Base-by-base conservation (phyloP, 1,140 invertebrate species). In the Eurosta solidaginis region DNA sequence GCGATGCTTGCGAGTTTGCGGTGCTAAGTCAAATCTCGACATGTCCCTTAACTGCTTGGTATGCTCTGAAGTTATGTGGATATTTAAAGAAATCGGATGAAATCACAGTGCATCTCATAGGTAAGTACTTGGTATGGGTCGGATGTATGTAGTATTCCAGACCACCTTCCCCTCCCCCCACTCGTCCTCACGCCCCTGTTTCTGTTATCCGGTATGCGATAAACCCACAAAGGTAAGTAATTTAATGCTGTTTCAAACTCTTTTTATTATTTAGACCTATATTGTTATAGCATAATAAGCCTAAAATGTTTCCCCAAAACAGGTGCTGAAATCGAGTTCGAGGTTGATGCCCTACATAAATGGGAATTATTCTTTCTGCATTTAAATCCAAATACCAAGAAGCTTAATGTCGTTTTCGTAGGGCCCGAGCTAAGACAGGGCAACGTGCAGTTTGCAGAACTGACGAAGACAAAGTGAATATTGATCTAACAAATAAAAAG, bases 341-440 rank as follows among this genome's bases (percentile, higher is more conserved):
- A 94, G 84, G 92, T 92, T 2, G 90, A 92, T 75, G 88, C 90
- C 52, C 80, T 93, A 1, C 88, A 90, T 36, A 92, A 92, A 68
- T 94, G 93, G 93, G 93, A 94, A 82, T 89, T 90, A 33, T 90
- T 93, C 81, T 91, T 94, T 76, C 81, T 94, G 0, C 93, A 94
- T 82, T 88, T 92, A 33, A 81, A 91, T 5, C 91, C 92, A 0
- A 81, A 89, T 1, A 79, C 93, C 1, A 89, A 89, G 68, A 87
- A 85, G 36, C 80, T 94, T 0, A 88, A 88, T 54, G 84, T 94
- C 0, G 89, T 91, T 0, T 90, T 94, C 22, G 84, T 93, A 1
- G 92, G 92, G 0, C 91, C 91, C 0, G 92, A 94, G 83, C 83
- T 94, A 0, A 90, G 90, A 80, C 88, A 90, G 1, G 83, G 87